A percentile compares a stretch with the other conserved stretches of the same genome.
phyloP scores from a whole-genome alignment of 2,888 invertebrate genomes.

The Hirtodrosophila trivittata region DNA sequence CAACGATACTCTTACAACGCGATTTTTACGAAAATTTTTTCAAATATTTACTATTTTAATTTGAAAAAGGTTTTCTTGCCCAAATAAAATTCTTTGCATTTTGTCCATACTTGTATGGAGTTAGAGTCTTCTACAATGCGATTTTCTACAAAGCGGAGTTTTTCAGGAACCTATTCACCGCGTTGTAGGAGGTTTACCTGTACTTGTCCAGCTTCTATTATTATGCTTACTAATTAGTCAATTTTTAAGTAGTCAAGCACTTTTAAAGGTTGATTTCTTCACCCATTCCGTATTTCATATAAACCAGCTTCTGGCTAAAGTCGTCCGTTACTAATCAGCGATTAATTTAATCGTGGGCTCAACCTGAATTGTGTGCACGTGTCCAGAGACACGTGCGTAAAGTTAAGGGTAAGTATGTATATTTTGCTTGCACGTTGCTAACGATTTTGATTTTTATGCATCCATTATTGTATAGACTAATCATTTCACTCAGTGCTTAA shows the following conservation, averaged over 20 bases:
- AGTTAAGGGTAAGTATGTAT: slow-evolving; percentile 72
- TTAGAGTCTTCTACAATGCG: no score
- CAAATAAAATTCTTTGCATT: no score
- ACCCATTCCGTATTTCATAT: background rate
- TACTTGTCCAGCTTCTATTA: no score
- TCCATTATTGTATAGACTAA: slow-evolving; percentile 68
- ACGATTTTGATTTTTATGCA: slow-evolving; percentile 73
- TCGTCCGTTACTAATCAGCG: slow-evolving; percentile 83
- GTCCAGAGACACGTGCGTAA: slow-evolving; percentile 75
- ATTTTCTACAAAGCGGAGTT: no score
- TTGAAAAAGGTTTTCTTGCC: no score
- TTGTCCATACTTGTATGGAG: no score
- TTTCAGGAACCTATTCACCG: no score
- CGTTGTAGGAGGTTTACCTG: no score
- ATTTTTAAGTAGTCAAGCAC: slow-evolving; percentile 1
- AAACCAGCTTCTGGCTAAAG: slow-evolving; percentile 48
- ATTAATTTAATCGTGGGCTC: slow-evolving; percentile 84
- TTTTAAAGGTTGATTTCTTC: background rate
- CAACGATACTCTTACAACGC: no score
- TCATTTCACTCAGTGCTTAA: slow-evolving; percentile 75
- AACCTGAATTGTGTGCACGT: slow-evolving; percentile 83
- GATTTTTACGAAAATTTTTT: no score
- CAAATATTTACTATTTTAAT: no score
- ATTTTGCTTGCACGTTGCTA: slow-evolving; percentile 66
- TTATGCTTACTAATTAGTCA: background rate